Percentiles rank a stretch among this genome's conserved stretches.
Conservation (phyloP, 2,888 invertebrate genomes). For the Venusia cambrica region DNA sequence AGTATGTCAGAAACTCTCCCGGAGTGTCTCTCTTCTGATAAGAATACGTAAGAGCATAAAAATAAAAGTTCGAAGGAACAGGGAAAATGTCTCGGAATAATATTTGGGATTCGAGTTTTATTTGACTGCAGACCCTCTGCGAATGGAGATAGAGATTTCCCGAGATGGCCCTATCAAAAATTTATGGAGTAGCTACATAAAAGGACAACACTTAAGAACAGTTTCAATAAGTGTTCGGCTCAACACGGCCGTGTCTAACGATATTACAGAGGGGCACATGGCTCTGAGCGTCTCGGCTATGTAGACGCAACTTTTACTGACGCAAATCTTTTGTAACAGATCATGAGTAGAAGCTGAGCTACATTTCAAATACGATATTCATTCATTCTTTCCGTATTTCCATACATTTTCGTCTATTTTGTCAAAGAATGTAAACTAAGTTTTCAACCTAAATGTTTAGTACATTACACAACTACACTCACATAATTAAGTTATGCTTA, state of each 20-base stretch:
- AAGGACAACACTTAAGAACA: slow-evolving; percentile 79
- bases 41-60: slow-evolving; percentile 79
- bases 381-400: too few species aligned
- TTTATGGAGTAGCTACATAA: slow-evolving; percentile 80
- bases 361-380: too few species aligned
- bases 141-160: slow-evolving; percentile 80
- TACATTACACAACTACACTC: too few species aligned
- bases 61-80: slow-evolving; percentile 78
- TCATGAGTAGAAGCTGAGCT: too few species aligned
- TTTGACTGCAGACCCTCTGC: slow-evolving; percentile 78
- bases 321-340: too few species aligned
- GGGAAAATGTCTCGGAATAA: slow-evolving; percentile 78
- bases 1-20: slow-evolving; percentile 71
- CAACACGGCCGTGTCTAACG: slow-evolving; percentile 52
- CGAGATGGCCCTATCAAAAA: slow-evolving; percentile 80
- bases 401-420: too few species aligned
- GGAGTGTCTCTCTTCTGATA: slow-evolving; percentile 74
- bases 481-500: too few species aligned
- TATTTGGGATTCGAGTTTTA: slow-evolving; percentile 80
- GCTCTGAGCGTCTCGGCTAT: slow-evolving; percentile 10
- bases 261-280: slow-evolving; percentile 31
- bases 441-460: too few species aligned
- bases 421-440: too few species aligned
- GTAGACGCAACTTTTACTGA: background rate
- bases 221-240: slow-evolving; percentile 75